phyloP scores from a whole-genome alignment of 2,888 invertebrate species.

The Lasioglossum vierecki region DNA sequence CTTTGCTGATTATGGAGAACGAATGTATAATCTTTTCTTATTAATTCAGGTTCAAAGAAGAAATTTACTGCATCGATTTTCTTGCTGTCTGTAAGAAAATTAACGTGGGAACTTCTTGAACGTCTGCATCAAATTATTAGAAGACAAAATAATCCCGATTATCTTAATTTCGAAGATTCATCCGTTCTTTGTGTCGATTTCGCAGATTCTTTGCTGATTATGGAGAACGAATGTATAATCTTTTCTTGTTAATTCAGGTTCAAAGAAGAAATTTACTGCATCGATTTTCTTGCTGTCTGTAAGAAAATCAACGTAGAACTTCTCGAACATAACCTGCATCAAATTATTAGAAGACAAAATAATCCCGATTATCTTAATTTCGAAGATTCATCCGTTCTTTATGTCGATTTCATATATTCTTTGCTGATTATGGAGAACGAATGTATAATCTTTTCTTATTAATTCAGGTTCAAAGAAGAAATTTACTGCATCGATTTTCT shows the following conservation, averaged over 20 bases:
- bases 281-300: not conserved
- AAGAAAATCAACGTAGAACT: not conserved
- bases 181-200: not conserved
- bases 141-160: no score
- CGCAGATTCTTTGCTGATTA: not conserved
- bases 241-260: not conserved
- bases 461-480: not conserved
- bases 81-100: not conserved
- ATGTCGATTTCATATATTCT: not conserved
- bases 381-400: not conserved
- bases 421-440: not conserved
- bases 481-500: no score
- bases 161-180: not conserved
- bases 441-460: not conserved
- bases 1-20: not conserved
- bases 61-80: no score
- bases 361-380: no score
- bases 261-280: not conserved
- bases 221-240: not conserved
- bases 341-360: not conserved
- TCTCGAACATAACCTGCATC: not conserved
- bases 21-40: not conserved
- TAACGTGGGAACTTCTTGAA: not conserved
- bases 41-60: not conserved
- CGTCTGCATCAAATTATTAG: not conserved